Base-by-base conservation (phyloP, 2,113 vertebrate species). In the Lagopus muta region DNA sequence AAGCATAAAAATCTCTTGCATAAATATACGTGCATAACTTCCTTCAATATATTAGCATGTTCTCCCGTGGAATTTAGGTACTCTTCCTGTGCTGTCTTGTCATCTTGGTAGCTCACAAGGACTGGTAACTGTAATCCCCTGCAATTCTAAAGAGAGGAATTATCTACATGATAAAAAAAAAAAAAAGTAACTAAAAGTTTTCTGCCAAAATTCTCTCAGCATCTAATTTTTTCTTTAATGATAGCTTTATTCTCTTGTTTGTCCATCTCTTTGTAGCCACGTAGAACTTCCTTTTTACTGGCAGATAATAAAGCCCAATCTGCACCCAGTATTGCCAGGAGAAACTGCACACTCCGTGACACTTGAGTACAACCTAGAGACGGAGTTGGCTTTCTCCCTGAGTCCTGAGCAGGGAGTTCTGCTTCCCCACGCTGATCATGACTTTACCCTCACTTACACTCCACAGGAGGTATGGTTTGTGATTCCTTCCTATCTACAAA, bases 221-320 rank as follows among this genome's bases (percentile, higher is more conserved):
- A 27, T 5, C 28, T 64, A 2, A 10, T 20, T 42, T 54, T 76
- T 77, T 85, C 82, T 30, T 43, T 43, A 72, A 70, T 52, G 2
- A 10, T 12, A 30, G 11, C 1, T 90, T 58, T n/a, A 20, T n/a
- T 79, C 76, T 58, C 77, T 50, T 86, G 24, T 74, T 84, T 62
- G 9, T 48, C 71, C 17, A 69, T 83, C 50, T 91, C 50, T 78
- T 91, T 93, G 32, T 95, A 99, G 99, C 61, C 97, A 98, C 1
- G n/a, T 99, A 96, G 98, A 98, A 83, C 97, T 99, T 95, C 97
- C 98, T 25, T 99, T 99, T 96, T 97, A 97, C 91, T 99, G 99
- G 99, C 98, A 98, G 97, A 97, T 98, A 89, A 93, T 97, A 97
- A 98, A 98, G 76, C 99, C 99, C 90, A 98, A 98, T 91, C 78